Base-by-base conservation (phyloP, 2,797 vertebrate genomes). In the Oreortyx pictus region DNA sequence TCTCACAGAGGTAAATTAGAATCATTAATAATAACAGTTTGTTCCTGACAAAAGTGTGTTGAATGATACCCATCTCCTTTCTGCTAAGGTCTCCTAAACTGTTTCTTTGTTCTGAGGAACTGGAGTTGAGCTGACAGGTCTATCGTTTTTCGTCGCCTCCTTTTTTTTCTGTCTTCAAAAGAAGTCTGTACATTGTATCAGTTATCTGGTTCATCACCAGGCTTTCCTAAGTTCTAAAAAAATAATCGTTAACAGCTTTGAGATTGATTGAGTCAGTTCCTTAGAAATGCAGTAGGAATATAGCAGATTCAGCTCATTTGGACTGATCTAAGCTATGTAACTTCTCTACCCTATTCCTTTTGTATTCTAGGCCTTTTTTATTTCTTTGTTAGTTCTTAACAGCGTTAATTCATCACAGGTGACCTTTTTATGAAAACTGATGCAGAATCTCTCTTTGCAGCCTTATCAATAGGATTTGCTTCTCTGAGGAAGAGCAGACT, bases 371-470 rank as follows among this genome's bases (percentile, higher is more conserved):
- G 43, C 14, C 5, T 85, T 46, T 46, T 88, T 79, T 84, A 75
- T 41, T 72, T 46, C 56, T 94, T 88, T 89, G 46, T 93, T 89
- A 59, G 46, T 37, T 83, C 50, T 78, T 92, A 83, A 68, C 43
- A 72, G 50, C 1, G 10, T 72, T 94, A 92, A 91, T 94, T 92
- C 29, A 89, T 89, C 85, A 88, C 39, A 64, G 56, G 17, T 91
- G 87, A 93, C 62, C 76, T 88, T 92, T 88, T 59, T 86, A 81
- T 86, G 79, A 89, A 89, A 95, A 86, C 4, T 76, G 47, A 65
- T 88, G 73, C 39, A 86, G 83, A 91, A 83, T 86, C 56, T 33
- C 31, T 89, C 71, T 86, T 92, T 20, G 65, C 29, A 73, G 50
- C 24, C n/a, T 83, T 73, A 35, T 73, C 80, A 70, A 49, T 91